A percentile compares a stretch with the other conserved stretches of the same genome.
phyloP scores from a whole-genome alignment of 1,140 invertebrate species.

The Sycophaga agraensis region DNA sequence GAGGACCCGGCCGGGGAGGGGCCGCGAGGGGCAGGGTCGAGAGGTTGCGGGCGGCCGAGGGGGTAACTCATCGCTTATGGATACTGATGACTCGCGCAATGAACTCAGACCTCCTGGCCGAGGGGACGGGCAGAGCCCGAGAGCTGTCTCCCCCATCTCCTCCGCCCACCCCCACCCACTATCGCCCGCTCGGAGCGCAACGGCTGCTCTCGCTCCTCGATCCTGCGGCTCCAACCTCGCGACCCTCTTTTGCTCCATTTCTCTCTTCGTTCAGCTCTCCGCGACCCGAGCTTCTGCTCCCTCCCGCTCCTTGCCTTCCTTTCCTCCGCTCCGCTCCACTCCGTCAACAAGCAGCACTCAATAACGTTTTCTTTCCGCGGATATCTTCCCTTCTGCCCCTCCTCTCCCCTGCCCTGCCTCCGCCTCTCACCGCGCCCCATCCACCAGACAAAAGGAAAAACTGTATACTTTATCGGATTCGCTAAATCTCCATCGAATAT shows the following conservation, averaged over 20 bases:
- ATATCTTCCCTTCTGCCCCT: constrained; percentile 27
- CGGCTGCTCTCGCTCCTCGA: background rate
- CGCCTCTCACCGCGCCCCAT: too few species aligned
- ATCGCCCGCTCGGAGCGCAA: background rate
- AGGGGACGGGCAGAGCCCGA: constrained; percentile 1
- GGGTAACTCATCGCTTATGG: constrained; percentile 60
- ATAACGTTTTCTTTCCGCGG: constrained; percentile 50
- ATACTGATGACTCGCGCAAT: constrained; percentile 60
- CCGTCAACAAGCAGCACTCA: constrained; percentile 40
- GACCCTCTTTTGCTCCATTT: constrained; percentile 31
- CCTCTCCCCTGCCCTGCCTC: background rate
- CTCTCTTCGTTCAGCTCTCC: constrained; percentile 29
- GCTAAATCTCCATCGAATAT: constrained; percentile 20
- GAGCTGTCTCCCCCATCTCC: constrained; percentile 18
- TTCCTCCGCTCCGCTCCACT: background rate
- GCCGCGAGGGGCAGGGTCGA: constrained; percentile 10
- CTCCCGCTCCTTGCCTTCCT: constrained; percentile 19
- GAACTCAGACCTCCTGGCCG: constrained; percentile 50
- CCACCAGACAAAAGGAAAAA: constrained; percentile 31
- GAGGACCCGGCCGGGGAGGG: constrained; percentile 13
- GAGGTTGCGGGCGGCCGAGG: constrained; percentile 24
- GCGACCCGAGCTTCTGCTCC: background rate
- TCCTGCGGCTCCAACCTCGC: background rate
- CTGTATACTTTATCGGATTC: constrained; percentile 21
- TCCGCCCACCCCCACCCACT: background rate